Evolutionary conservation across 2,888 invertebrate species (phyloP), one percentile per base, ranked within the genome.

Genomic region (Drosophila mercatorum): DNA sequence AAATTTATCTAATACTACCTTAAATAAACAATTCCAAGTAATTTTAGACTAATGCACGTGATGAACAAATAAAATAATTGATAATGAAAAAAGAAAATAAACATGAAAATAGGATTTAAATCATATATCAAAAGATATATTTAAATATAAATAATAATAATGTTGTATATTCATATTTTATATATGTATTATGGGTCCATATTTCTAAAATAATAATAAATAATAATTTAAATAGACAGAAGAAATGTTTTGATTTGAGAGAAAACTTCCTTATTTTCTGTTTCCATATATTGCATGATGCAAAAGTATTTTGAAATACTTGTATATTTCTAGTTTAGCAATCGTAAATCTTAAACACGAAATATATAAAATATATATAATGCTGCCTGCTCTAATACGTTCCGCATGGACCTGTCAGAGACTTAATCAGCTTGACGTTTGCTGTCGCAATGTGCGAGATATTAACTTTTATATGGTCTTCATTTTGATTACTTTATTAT

Each of bases 331-430:
- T 40, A 40, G 58, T 40, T 17, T 3, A 31, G 7, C n/a, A 38
- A 38, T 14, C 22, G 26, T 14, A 38, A 26, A 26, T 26, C 49
- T 56, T 65, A 67, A 60, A 66, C 43, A 61, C 47, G 12, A 17
- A 17, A 8, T 44, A 44, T 44, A 22, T 22, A 22, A 17, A 68
- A 71, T 44, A n/a, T 31, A 47, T 34, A 53, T 47, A 72, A 69
- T 70, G 71, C 70, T 22, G 58, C 47, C 53, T 38, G 28, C n/a
- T 55, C 22, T 71, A 73, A 76, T 70, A 51, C 76, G 31, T 74
- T 77, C 67, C 77, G 49, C 74, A 68, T 74, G 65, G 62, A 62
- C 8, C 61, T 77, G 78, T 62, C 71, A 59, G 55, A 67, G 36
- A 56, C 44, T 43, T 70, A 67, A 56, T 70, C 77, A 68, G 43